Base-by-base conservation (phyloP, 2,888 invertebrate species). In the Sarcophaga caerulescens region DNA sequence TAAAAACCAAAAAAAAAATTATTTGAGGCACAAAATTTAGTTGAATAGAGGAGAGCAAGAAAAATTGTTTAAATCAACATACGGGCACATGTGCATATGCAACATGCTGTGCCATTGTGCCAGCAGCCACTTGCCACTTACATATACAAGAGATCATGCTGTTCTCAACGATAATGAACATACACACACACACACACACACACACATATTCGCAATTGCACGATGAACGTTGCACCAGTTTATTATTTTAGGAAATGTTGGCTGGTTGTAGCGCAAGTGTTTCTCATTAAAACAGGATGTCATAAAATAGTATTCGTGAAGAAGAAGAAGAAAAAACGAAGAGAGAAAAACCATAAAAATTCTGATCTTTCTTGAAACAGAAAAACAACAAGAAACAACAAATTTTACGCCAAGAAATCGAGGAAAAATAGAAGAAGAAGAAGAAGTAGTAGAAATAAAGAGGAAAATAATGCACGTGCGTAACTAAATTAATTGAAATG, bases 401-500 rank as follows among this genome's bases (percentile, higher is more conserved):
- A 8, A 12, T 52, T 52, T 52, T 52, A 10, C 17, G 12, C 52
- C 17, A 52, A 52, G 17, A 52, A 12, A 52, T 52, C 2, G 2
- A 8, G 19, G 11, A 12, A 52, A 52, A 52, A 14, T 1, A 14
- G 1, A 12, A 14, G 17, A 12, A 14, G 19, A 14, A 63, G 59
- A 52, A 62, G 2, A 23, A 23, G 35, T 1, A 45, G n/a, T 11
- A 62, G 1, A 59, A 74, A 57, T 65, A 69, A 52, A 62, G 52
- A 57, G 47, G 19, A 12, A 68, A 77, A 81, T 84, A 84, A 77
- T 86, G 85, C 83, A 84, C 85, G 85, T 86, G 85, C 77, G 83
- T 86, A 86, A 81, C 83, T 65, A 84, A 83, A 86, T 86, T 86
- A 86, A 86, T 86, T 86, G 83, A 86, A 86, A 77, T 75, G 69